Percentiles rank a stretch among this genome's conserved stretches.
Conservation (phyloP, 2,797 vertebrate genomes). For the Taeniopygia guttata region DNA sequence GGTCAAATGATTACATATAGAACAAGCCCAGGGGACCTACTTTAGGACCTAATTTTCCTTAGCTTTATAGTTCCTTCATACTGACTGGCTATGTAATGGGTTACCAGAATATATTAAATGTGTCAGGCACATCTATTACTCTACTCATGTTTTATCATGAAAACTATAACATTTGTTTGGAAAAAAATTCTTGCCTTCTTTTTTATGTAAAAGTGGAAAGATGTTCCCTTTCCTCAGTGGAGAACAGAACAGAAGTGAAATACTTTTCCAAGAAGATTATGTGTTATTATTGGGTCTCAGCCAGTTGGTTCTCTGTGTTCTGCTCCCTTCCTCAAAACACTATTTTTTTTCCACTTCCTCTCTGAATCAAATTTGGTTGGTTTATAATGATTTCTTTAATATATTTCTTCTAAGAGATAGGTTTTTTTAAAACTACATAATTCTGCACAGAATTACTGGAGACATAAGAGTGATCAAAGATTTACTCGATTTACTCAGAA, state of each 20-base stretch:
- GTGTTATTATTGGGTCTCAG: background rate
- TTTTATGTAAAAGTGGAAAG: background rate
- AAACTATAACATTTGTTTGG: background rate
- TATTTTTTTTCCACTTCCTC: background rate
- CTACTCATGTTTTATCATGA: background rate
- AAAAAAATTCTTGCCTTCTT: background rate
- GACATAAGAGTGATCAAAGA: background rate
- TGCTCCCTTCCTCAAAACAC: background rate
- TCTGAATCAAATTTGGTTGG: background rate
- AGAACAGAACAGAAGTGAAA: background rate
- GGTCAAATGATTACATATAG: background rate
- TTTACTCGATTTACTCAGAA: background rate
- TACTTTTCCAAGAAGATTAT: background rate
- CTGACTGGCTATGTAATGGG: background rate
- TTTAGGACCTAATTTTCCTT: background rate
- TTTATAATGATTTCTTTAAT: background rate
- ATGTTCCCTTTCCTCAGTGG: background rate
- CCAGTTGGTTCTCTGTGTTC: background rate
- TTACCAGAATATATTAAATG: background rate
- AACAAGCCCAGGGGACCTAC: background rate
- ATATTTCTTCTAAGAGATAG: background rate
- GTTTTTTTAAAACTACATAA: accelerated
- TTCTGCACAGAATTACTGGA: background rate
- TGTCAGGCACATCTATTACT: background rate
- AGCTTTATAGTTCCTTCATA: background rate